A percentile compares a stretch with the other conserved stretches of the same genome.
phyloP scores from a whole-genome alignment of 2,888 invertebrate genomes.

The Drosophila antonietae region DNA sequence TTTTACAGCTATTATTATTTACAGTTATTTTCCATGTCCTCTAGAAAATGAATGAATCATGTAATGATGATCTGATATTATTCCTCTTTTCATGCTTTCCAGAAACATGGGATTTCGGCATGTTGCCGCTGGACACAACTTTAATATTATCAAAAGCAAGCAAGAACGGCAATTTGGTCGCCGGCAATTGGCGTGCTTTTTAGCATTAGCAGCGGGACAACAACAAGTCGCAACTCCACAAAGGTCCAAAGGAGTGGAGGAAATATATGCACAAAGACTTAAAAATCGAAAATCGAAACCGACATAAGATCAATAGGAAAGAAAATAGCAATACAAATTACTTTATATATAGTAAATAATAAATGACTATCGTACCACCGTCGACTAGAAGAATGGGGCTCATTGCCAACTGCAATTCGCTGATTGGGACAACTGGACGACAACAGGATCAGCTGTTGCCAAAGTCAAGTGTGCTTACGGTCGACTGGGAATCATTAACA shows the following conservation, averaged over 20 bases:
- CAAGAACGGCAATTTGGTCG: slow-evolving; percentile 16
- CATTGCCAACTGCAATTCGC: not conserved
- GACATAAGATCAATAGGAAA: not conserved
- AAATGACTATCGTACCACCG: slow-evolving; percentile 22
- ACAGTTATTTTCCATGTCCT: not conserved
- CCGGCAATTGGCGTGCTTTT: slow-evolving; percentile 2
- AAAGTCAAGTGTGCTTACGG: not conserved
- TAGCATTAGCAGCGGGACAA: not conserved
- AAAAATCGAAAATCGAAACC: not conserved
- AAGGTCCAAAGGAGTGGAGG: not conserved
- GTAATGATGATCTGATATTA: not conserved
- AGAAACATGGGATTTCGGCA: slow-evolving; percentile 43
- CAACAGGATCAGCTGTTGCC: not conserved
- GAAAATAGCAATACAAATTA: not conserved
- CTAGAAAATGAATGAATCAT: not conserved
- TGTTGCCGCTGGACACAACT: slow-evolving; percentile 36
- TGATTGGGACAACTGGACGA: not conserved
- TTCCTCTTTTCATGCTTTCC: slow-evolving; percentile 7
- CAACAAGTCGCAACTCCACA: not conserved
- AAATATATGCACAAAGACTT: not conserved
- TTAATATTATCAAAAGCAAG: slow-evolving; percentile 25
- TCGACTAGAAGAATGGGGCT: slow-evolving; percentile 4
- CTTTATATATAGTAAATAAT: not conserved
- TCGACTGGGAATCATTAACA: slow-evolving; percentile 4
- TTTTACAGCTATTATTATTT: too few relatives aligned